Evolutionary conservation across 2,888 invertebrate genomes (phyloP).

Genomic region (Apeira syringaria): DNA sequence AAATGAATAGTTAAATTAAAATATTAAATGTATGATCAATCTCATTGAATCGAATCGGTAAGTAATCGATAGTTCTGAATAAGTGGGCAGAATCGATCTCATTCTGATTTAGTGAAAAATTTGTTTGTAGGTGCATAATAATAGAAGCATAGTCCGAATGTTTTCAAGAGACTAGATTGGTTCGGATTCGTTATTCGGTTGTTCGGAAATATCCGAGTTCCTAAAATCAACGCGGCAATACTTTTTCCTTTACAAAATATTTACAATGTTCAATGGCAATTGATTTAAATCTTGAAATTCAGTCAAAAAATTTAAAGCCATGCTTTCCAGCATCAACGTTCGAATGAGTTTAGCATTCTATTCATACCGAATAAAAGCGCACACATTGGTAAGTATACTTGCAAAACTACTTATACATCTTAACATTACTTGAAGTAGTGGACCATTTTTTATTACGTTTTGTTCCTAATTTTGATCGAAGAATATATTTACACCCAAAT

Average conservation of each 20-base stretch:
- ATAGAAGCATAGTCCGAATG: conserved; percentile 41
- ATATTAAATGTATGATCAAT: no score
- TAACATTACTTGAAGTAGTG: conserved; percentile 72
- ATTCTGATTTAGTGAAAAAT: no score
- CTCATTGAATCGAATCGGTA: no score
- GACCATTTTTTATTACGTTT: conserved; percentile 68
- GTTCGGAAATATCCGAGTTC: conserved; percentile 27
- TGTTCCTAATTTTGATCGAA: conserved; percentile 71
- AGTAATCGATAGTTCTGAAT: no score
- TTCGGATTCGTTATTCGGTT: conserved; percentile 55
- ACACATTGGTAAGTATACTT: conserved; percentile 60
- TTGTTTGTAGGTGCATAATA: conserved; percentile 1
- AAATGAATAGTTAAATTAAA: no score
- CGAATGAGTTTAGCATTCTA: conserved; percentile 67
- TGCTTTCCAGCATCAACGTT: conserved; percentile 61
- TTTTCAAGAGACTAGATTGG: conserved; percentile 70
- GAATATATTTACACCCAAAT: conserved; percentile 40
- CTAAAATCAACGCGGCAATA: conserved; percentile 30
- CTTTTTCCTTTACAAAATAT: conserved; percentile 61
- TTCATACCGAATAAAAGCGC: conserved; percentile 55
- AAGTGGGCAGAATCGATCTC: no score
- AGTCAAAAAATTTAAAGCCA: conserved; percentile 66
- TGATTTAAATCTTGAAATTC: conserved; percentile 60
- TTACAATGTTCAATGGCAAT: conserved; percentile 70
- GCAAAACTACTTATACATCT: conserved; percentile 56